These are phyloP conservation scores for Cochlearius cochlearius DNA, from an alignment of 2,113 vertebrate species.

Conservation along the genomic window DNA sequence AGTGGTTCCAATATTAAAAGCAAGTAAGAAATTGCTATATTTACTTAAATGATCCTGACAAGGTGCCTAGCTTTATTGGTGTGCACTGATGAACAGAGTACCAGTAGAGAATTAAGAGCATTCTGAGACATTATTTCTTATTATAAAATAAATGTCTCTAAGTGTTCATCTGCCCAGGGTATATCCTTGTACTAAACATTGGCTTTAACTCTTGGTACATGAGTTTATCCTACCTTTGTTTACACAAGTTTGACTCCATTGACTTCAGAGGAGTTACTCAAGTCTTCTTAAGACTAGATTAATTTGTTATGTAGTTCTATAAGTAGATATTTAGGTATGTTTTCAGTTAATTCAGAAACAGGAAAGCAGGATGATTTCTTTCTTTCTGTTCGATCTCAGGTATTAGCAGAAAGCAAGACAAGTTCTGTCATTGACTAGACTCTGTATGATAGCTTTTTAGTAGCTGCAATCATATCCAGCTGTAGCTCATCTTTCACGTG, in stretches of 20 bases:
- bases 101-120: background rate
- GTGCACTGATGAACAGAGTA: background rate
- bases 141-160: background rate
- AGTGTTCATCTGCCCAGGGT: background rate
- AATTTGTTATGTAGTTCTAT: background rate
- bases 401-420: background rate
- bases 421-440: background rate
- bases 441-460: background rate
- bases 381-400: background rate
- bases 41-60: background rate
- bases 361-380: background rate
- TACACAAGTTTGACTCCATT: background rate
- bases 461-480: background rate
- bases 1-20: conserved; percentile 1
- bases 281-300: background rate
- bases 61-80: background rate
- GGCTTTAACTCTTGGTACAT: background rate
- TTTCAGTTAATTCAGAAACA: background rate
- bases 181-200: background rate
- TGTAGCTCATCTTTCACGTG: background rate
- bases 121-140: background rate
- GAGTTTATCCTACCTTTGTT: background rate
- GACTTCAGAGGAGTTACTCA: background rate
- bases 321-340: background rate
- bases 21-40: background rate